Base-by-base conservation (phyloP, 2,888 invertebrate species). In the Aricia artaxerxes region DNA sequence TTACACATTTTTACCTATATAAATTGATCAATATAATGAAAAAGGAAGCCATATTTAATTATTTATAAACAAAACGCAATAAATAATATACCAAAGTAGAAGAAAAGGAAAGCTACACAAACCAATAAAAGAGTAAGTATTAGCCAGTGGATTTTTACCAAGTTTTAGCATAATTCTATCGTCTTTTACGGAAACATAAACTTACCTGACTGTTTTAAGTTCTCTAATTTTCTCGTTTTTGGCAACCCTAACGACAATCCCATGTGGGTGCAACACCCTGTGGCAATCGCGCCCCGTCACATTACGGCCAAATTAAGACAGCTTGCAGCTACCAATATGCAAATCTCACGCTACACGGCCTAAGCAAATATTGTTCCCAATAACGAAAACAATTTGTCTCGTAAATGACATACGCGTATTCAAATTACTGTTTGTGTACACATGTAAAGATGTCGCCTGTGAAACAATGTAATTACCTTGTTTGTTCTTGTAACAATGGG, bases 241-340 rank as follows among this genome's bases (percentile, higher is more conserved):
- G 24, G 35, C 38, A 87, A 89, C 87, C 86, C 89, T 87, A 87
- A 89, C 82, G 84, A 89, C 83, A 83, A 87, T 89, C 87, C 88
- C 91, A 92, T 90, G 89, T 91, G 90, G 88, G 89, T 86, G 86
- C 87, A 87, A 84, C 85, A 78, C 82, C 81, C 82, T 79, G 79
- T 78, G 7, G 80, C 83, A 81, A 83, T 84, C 85, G 85, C 86
- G 84, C 87, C 85, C 88, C 86, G 83, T 86, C 89, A 87, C 87
- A 89, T 92, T 92, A 92, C 88, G 86, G 82, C 85, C 84, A 92
- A 93, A 94, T 93, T 93, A 93, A 93, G 94, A 93, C 91, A 91
- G 91, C 90, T 90, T 91, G 91, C 88, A 82, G 87, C 88, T 87
- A 87, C 90, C 89, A 91, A 91, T 92, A 94, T 94, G 94, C 93